Evolutionary conservation across 1,140 invertebrate species (phyloP), one percentile per base, ranked within the genome.

Genomic region (Chrysomallon squamiferum): DNA sequence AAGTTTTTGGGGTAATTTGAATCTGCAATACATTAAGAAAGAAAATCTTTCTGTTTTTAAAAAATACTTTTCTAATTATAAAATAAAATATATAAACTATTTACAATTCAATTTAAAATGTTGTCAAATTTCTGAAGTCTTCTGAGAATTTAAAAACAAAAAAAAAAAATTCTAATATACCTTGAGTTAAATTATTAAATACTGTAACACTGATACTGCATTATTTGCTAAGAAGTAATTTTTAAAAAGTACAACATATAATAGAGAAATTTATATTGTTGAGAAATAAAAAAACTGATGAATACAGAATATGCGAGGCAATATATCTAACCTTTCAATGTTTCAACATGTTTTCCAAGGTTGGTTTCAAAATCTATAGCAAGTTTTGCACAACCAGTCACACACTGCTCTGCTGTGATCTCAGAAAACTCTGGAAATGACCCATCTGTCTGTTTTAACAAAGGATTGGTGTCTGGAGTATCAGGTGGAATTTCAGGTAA

Each of bases 401-500:
- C 88, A 81, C 93, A 93, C 84, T 92, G 91, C 84, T 94, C 91
- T 59, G 93, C 90, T n/a, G 90, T 91, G 33, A 95, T 87, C 70
- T 90, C 88, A 76, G 90, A 91, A 79, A 95, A 95, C 76, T 93
- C 89, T 52, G 94, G 94, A 1, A 54, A 30, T 38, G 15, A 38
- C 45, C 92, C 86, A 5, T 90, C 90, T 82, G 91, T 88, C 41
- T 89, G 88, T 68, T 90, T 89, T 0, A 95, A 77, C n/a, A 95
- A 80, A 25, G 90, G 87, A 86, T 93, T 93, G 73, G 90, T 91
- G 38, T 91, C 89, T 47, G 89, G 87, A 73, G 89, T 87, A 77
- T 95, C 93, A 79, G 92, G 90, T 6, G 94, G 93, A 54, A 96
- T 92, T 89, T 96, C 94, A 49, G 95, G 95, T 62, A 96, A 29